Evolutionary conservation across 2,113 vertebrate genomes (phyloP), one percentile per base, ranked within the genome.

Genomic region (Sorex araneus): DNA sequence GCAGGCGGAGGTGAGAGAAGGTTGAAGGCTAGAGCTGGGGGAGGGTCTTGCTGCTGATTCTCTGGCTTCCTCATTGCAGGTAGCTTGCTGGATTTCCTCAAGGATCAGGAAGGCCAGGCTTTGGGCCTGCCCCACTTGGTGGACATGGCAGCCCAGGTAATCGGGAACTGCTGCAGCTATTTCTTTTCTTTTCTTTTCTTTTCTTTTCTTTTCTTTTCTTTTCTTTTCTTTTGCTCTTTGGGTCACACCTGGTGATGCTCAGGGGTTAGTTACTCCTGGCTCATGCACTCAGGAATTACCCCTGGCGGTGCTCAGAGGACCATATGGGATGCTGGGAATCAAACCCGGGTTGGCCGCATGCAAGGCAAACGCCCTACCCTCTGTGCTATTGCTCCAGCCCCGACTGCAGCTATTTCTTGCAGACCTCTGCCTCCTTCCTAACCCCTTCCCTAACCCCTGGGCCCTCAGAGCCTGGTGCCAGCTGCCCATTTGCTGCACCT

Each of bases 111-210:
- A 0, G 99, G 99, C 0, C 98, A 98, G 92, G 97, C 93, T 96
- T 97, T 99, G 96, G 99, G 97, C 95, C 97, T 99, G 94, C 99
- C 99, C 82, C 98, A 99, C 21, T 97, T 99, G 96, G 99, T 99
- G 92, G 99, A 99, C 97, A 99, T 99, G 99, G 98, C 99, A 82
- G 99, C 99, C 28, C 99, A 99, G 99, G 99, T 99, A 97, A 76
- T 0, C 2, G 69, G 75, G 34, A 6, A 21, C n/a, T n/a, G n/a
- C 57, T 60, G 57, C 57, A 21, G 76, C 40, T 73, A 90, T 63
- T 3, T 40, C 50, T 63, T 92, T n/a, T n/a, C n/a, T n/a, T n/a
- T n/a, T n/a, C n/a, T n/a, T n/a, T n/a, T n/a, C n/a, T n/a, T n/a
- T n/a, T n/a, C n/a, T n/a, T n/a, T n/a, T n/a, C n/a, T n/a, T n/a